Evolutionary conservation across 2,797 vertebrate genomes (phyloP).

Genomic region (Xenentodon cancila): DNA sequence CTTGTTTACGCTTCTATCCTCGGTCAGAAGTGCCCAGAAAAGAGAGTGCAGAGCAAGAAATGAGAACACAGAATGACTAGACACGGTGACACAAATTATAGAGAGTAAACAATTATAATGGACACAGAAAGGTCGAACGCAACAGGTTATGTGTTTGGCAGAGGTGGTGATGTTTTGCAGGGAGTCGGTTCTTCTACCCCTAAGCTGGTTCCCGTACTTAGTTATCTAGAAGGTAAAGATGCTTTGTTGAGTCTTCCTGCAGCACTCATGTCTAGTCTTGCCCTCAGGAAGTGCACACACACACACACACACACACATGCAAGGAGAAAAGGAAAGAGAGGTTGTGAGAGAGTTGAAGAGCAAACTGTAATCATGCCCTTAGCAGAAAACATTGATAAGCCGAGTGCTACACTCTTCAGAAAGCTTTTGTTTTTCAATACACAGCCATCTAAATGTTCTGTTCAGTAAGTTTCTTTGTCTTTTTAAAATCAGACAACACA

Average conservation of each 20-base stretch:
- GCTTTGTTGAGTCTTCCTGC: slow-evolving; percentile 44
- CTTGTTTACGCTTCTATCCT: slow-evolving; percentile 45
- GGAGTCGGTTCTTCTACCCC: neutral
- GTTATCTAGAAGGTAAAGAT: slow-evolving; percentile 34
- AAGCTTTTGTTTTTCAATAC: slow-evolving; percentile 21
- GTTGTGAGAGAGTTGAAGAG: slow-evolving; percentile 18
- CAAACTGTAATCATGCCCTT: slow-evolving; percentile 30
- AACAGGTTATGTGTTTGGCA: slow-evolving; percentile 1
- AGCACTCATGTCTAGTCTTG: slow-evolving; percentile 71
- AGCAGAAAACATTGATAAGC: slow-evolving; percentile 55
- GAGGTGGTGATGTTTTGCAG: slow-evolving; percentile 9
- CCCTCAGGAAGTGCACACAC: slow-evolving; percentile 44
- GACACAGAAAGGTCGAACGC: slow-evolving; percentile 16
- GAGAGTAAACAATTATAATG: slow-evolving; percentile 17
- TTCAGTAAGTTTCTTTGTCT: slow-evolving; percentile 20
- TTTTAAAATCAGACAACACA: slow-evolving; percentile 1
- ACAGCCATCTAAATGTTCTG: slow-evolving; percentile 21
- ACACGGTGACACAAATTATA: slow-evolving; percentile 10
- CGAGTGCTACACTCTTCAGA: slow-evolving; percentile 37
- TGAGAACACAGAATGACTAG: neutral
- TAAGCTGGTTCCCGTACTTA: slow-evolving; percentile 29
- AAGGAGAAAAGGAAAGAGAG: slow-evolving; percentile 20
- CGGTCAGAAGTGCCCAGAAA: slow-evolving; percentile 20
- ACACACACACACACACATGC: neutral
- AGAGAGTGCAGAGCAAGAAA: slow-evolving; percentile 1